Evolutionary conservation across 92 coral and sea anemone genomes (phyloP).

Genomic region (Parazoanthus darwini): DNA sequence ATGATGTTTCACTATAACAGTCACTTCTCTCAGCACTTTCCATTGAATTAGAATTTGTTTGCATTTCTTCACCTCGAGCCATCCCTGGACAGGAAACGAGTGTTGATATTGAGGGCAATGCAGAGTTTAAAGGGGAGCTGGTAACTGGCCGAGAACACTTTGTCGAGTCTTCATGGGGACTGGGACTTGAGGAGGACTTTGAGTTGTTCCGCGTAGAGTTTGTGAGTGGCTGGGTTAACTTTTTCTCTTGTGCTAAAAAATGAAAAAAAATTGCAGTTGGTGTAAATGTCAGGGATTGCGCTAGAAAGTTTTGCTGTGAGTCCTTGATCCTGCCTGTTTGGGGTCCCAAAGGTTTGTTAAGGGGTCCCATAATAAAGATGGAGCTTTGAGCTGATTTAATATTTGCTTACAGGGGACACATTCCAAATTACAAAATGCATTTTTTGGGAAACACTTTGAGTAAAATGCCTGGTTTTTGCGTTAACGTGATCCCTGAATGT

Average conservation of each 20-base stretch:
- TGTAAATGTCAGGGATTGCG: no score
- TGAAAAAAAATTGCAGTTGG: neutral
- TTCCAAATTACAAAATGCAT: no score
- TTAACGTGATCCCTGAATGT: no score
- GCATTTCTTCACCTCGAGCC: constrained; percentile 19
- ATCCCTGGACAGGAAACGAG: constrained; percentile 16
- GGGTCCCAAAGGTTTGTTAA: no score
- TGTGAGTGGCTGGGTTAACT: neutral
- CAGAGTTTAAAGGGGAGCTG: constrained; percentile 17
- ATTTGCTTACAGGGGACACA: no score
- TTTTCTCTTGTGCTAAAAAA: constrained; percentile 26
- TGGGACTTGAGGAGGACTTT: neutral
- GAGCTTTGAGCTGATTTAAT: no score
- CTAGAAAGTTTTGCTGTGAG: no score
- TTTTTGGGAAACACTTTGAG: no score
- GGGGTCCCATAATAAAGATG: no score
- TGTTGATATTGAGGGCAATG: constrained; percentile 25
- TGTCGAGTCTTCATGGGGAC: constrained; percentile 5
- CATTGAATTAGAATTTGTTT: neutral
- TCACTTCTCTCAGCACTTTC: constrained; percentile 43
- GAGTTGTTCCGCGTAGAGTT: neutral
- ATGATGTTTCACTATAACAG: constrained; percentile 44
- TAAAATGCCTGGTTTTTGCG: no score
- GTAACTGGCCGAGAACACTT: neutral
- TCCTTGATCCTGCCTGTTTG: no score